Base-by-base conservation (phyloP, 2,113 vertebrate genomes). In the Halichoeres trimaculatus region DNA sequence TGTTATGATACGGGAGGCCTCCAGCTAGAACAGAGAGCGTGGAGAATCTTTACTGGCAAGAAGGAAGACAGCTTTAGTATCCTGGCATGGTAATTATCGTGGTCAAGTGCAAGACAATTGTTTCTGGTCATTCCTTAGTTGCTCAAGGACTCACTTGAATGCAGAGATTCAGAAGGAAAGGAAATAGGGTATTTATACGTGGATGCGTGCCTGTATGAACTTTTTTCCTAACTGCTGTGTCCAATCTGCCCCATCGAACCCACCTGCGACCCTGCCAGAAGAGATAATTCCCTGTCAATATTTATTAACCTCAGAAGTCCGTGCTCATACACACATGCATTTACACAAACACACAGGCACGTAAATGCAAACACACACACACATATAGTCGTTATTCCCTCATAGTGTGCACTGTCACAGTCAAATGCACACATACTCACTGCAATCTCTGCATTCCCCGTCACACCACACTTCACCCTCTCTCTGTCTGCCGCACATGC, bases 241-340 rank as follows among this genome's bases (percentile, higher is more conserved):
- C 88, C 64, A 89, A 90, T 90, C 77, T 68, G 61, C 70, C 84
- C 58, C 53, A 40, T 78, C 56, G 55, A 87, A 85, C 79, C 87
- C 89, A 93, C 90, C 93, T 93, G 92, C 79, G 85, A 88, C 89
- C 88, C 83, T 86, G 75, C 83, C 85, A 84, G 81, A 84, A 73
- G 84, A 90, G 88, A 92, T 93, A 89, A 92, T 92, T 92, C 86
- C 76, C 90, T 91, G 90, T 93, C 91, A 89, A 89, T 94, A 93
- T 92, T 88, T 89, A 90, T 93, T 92, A 93, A 90, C 88, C 81
- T 90, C 85, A 81, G 75, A 71, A 83, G 36, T 64, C 60, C 59
- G 23, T 53, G 20, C 47, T 10, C 34, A 50, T 45, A 34, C 64
- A 43, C 43, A 57, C 26, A 35, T 36, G 14, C 38, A 45, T 40